These are phyloP conservation scores for Meghimatium bilineatum DNA, from an alignment of 2,888 invertebrate genomes.

Conservation along the genomic window DNA sequence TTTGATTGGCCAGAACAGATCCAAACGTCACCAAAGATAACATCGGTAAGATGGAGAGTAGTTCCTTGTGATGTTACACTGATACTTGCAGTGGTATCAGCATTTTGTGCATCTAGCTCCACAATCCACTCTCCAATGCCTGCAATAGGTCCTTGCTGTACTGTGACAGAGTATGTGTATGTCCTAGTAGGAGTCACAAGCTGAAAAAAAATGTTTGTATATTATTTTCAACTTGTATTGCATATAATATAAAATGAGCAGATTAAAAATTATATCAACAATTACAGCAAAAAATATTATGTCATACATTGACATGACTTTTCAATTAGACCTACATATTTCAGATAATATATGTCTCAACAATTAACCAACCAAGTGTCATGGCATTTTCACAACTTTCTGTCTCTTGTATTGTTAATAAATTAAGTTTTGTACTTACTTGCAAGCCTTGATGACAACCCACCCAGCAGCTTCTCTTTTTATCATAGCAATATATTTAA, in stretches of 20 bases:
- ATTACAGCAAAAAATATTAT: not conserved
- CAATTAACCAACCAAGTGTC: too few species aligned
- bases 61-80: constrained; percentile 58
- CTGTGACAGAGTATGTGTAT: not conserved
- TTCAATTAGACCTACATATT: not conserved
- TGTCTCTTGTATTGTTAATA: too few species aligned
- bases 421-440: too few species aligned
- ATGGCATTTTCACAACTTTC: too few species aligned
- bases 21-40: constrained; percentile 76
- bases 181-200: not conserved
- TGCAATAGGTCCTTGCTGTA: constrained; percentile 11
- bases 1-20: constrained; percentile 75
- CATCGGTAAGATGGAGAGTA: constrained; percentile 61
- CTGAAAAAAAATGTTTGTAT: not conserved
- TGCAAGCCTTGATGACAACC: too few species aligned
- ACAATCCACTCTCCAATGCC: constrained; percentile 59
- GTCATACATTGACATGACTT: not conserved
- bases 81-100: constrained; percentile 58
- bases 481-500: too few species aligned
- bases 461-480: too few species aligned
- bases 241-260: not conserved
- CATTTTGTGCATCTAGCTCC: constrained; percentile 51
- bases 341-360: not conserved
- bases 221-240: not conserved
- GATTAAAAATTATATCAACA: not conserved